Base-by-base conservation (phyloP, 2,888 invertebrate species). In the Amitus sp. region DNA sequence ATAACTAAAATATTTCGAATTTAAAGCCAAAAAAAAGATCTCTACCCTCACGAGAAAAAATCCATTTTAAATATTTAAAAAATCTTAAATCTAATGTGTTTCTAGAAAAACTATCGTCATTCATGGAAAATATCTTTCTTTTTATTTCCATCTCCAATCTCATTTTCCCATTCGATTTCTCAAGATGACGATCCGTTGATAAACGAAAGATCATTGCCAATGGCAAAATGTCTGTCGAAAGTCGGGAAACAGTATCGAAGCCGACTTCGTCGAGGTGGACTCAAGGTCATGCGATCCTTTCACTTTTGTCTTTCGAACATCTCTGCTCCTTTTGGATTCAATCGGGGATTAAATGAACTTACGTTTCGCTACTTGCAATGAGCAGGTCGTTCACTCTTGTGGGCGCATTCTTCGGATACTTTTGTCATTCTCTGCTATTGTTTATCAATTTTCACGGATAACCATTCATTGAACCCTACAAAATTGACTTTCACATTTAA, bases 251-350 rank as follows among this genome's bases (percentile, higher is more conserved):
- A n/a, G 4, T 7, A 15, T 37, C 6, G 17, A 47, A 47, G 30
- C 34, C 39, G 34, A 37, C 46, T 28, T 19, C 18, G 27, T 20
- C 30, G 27, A 6, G 20, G 10, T 23, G 15, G 27, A 67, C 57
- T 69, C 78, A 79, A 79, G 79, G 79, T 78, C 78, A 74, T 68
- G 70, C 70, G 65, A 69, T 75, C 78, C 79, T 79, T 79, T 79
- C 79, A 79, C 79, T 79, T 79, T 79, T 76, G 79, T 78, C 73
- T 64, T 54, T 39, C 64, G 68, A 63, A n/a, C 71, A 72, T 62
- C 65, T 70, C 67, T 69, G 62, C 64, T 62, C 47, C 65, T 62
- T 61, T 60, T 43, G 43, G 40, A 34, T 64, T 65, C 67, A 72
- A 58, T 69, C n/a, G n/a, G 69, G 56, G 73, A 70, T 72, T 73